These are phyloP conservation scores for Hylyphantes graminicola DNA, from an alignment of 1,140 invertebrate species.

Conservation along the genomic window DNA sequence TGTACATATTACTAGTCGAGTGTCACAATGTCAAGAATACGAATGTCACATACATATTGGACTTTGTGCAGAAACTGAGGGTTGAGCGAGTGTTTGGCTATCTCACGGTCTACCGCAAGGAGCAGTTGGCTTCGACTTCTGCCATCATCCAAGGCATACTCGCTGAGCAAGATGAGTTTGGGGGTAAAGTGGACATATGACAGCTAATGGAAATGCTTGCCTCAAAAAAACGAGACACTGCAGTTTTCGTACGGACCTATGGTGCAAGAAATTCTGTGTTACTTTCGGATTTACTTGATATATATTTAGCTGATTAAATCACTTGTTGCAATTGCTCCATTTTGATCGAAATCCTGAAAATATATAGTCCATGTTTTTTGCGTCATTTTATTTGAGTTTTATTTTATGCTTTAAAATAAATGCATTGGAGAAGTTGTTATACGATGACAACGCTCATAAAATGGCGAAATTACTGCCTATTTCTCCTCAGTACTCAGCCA, in stretches of 20 bases:
- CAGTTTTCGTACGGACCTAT: background rate
- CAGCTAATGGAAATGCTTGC: conserved; percentile 39
- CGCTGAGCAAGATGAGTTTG: conserved; percentile 28
- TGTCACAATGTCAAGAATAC: conserved; percentile 65
- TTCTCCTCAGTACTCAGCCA: no score
- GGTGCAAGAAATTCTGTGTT: background rate
- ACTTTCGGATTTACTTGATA: no score
- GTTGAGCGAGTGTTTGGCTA: conserved; percentile 68
- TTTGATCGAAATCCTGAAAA: no score
- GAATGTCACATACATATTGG: conserved; percentile 65
- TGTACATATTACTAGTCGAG: conserved; percentile 69
- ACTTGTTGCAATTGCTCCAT: no score
- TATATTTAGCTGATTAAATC: no score
- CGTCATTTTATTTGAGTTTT: no score
- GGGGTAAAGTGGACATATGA: conserved; percentile 48
- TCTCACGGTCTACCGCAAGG: conserved; percentile 67
- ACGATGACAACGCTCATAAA: no score
- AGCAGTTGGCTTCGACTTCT: conserved; percentile 64
- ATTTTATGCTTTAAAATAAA: no score
- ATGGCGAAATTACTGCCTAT: no score
- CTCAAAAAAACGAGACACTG: conserved; percentile 4
- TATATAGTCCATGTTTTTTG: no score
- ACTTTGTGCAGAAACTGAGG: conserved; percentile 69
- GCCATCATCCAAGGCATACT: conserved; percentile 42
- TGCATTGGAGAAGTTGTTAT: no score